Conservation (phyloP, 1,140 invertebrate species). For the Drosophila arizonae region DNA sequence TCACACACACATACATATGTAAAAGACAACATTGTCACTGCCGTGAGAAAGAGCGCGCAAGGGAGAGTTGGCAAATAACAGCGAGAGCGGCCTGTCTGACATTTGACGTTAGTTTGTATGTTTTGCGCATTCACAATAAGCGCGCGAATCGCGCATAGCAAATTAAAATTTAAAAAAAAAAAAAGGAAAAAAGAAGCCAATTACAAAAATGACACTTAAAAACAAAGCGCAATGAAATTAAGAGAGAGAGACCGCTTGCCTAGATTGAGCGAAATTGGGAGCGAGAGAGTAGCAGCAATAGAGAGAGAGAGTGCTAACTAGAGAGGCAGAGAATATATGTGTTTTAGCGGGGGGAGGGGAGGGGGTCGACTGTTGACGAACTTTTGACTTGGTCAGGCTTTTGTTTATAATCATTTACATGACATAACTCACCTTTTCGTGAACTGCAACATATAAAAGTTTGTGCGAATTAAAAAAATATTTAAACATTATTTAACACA, state of each 20-base stretch:
- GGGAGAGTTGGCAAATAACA: conserved; percentile 2
- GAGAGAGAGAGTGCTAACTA: conserved; percentile 2
- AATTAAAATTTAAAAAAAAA: conserved; percentile 68
- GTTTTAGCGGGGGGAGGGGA: background rate
- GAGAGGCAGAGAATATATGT: conserved; percentile 5
- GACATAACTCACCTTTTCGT: conserved; percentile 58
- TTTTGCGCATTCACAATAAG: conserved; percentile 56
- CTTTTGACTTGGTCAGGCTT: conserved; percentile 50
- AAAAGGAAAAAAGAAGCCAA: conserved; percentile 15
- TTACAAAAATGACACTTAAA: conserved; percentile 47
- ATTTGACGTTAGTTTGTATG: conserved; percentile 77
- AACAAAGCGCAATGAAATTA: conserved; percentile 37
- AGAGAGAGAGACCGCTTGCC: conserved; percentile 8
- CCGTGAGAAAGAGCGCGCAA: conserved; percentile 29
- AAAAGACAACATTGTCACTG: conserved; percentile 15
- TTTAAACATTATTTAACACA: conserved; percentile 76
- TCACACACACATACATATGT: conserved; percentile 37
- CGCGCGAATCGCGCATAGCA: conserved; percentile 76
- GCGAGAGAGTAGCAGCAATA: background rate
- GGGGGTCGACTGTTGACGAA: conserved; percentile 41
- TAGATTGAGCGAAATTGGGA: conserved; percentile 2
- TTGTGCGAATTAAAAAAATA: conserved; percentile 64
- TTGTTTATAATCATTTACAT: conserved; percentile 61
- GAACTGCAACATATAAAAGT: conserved; percentile 51
- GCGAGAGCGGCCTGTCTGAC: conserved; percentile 59